Percentiles rank a stretch among this genome's conserved stretches.
phyloP scores from a whole-genome alignment of 2,888 invertebrate genomes.

The Caenorhabditis sp. region DNA sequence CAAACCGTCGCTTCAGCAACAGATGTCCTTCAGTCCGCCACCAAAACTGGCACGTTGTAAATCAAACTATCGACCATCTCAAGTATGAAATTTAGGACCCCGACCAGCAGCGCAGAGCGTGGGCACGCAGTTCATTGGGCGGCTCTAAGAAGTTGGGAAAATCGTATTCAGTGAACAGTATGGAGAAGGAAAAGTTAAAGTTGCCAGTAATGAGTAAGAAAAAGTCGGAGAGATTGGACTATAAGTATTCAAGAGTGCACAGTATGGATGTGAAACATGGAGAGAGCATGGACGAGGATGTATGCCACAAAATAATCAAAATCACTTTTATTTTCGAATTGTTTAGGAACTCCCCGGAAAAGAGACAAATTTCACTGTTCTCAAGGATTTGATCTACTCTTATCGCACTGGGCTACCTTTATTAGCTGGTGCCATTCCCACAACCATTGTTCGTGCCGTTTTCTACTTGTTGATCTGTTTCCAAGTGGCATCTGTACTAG shows the following conservation, averaged over 20 bases:
- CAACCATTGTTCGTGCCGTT: constrained; percentile 78
- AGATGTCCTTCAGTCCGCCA: constrained; percentile 64
- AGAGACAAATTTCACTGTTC: constrained; percentile 61
- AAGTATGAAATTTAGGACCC: constrained; percentile 63
- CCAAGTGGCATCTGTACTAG: constrained; percentile 80
- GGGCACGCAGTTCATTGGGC: constrained; percentile 80
- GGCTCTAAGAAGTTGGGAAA: constrained; percentile 77
- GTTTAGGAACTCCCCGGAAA: constrained; percentile 68
- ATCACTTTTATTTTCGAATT: background rate
- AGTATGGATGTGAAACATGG: constrained; percentile 57
- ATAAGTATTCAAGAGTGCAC: constrained; percentile 69
- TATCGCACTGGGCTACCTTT: constrained; percentile 72
- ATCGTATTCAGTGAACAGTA: constrained; percentile 80
- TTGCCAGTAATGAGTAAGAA: constrained; percentile 80
- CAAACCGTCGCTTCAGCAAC: constrained; percentile 61
- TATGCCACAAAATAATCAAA: background rate
- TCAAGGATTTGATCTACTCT: constrained; percentile 72
- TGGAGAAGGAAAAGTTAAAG: constrained; percentile 76
- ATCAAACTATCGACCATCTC: constrained; percentile 28
- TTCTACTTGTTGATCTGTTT: constrained; percentile 81
- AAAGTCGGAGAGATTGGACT: constrained; percentile 71
- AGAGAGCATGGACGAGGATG: constrained; percentile 55
- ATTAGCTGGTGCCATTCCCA: constrained; percentile 75
- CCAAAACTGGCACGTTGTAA: constrained; percentile 54
- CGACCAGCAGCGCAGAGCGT: constrained; percentile 74